Evolutionary conservation across 2,113 vertebrate genomes (phyloP).

Genomic region (Clarias gariepinus): DNA sequence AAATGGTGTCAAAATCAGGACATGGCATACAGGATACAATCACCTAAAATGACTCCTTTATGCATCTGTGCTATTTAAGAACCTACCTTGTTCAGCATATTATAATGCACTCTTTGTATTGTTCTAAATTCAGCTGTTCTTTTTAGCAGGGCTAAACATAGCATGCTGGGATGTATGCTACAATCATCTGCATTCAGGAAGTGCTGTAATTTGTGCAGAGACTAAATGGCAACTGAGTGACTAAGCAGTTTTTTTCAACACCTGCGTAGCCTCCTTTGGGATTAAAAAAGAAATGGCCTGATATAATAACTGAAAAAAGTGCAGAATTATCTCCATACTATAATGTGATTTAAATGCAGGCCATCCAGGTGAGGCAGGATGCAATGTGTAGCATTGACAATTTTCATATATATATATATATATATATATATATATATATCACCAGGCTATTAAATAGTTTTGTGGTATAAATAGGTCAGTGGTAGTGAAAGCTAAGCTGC

Average conservation of each 20-base stretch:
- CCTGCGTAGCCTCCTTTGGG: slow-evolving; percentile 6
- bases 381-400: background rate
- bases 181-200: slow-evolving; percentile 17
- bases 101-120: background rate
- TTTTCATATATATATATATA: background rate
- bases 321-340: background rate
- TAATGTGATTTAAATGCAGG: background rate
- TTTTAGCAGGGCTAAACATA: slow-evolving; percentile 31
- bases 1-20: background rate
- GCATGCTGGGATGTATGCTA: slow-evolving; percentile 25
- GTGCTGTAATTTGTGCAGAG: background rate
- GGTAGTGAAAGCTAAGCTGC: background rate
- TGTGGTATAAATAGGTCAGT: background rate
- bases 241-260: slow-evolving; percentile 1
- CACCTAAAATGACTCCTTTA: slow-evolving; percentile 12
- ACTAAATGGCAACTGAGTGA: background rate
- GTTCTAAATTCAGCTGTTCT: slow-evolving; percentile 16
- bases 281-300: background rate
- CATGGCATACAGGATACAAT: background rate
- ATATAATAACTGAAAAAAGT: background rate
- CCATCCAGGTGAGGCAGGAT: background rate
- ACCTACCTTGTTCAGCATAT: background rate
- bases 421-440: no score
- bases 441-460: no score
- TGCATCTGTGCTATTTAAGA: background rate